These are phyloP conservation scores for Callocephalon fimbriatum DNA, from an alignment of 2,113 vertebrate genomes.

Conservation along the genomic window DNA sequence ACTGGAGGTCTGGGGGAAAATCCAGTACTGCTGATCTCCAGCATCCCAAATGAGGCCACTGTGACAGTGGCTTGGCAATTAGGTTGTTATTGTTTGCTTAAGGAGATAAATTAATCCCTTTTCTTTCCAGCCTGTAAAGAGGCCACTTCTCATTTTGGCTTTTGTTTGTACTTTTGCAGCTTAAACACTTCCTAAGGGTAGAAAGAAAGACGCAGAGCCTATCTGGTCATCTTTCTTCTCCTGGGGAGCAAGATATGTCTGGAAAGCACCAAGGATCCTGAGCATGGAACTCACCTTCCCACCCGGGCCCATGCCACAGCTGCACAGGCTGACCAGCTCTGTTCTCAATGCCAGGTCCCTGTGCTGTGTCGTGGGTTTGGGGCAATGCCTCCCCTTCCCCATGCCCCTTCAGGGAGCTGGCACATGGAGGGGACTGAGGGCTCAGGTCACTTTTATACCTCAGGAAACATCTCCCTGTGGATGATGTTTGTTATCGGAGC, in stretches of 20 bases:
- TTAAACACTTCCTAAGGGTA: background rate
- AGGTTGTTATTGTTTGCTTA: background rate
- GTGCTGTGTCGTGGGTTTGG: background rate
- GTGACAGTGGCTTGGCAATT: background rate
- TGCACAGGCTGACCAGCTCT: rapidly evolving
- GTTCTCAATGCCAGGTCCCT: background rate
- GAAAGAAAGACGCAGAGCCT: background rate
- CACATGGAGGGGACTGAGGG: rapidly evolving
- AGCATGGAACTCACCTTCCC: rapidly evolving
- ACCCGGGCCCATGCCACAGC: background rate
- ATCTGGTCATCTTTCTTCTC: background rate
- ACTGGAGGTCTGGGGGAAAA: background rate
- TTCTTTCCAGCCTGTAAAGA: background rate
- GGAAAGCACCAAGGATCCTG: background rate
- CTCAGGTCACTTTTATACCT: background rate
- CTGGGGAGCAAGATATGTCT: background rate
- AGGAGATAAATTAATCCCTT: background rate
- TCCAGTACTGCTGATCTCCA: background rate
- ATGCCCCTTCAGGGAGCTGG: rapidly evolving
- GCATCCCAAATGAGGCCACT: background rate
- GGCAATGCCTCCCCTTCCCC: background rate
- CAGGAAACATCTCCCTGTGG: rapidly evolving
- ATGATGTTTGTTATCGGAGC: background rate
- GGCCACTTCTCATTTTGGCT: background rate
- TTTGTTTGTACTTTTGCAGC: background rate